Base-by-base conservation (phyloP, 2,113 vertebrate species). In the Hystrix brachyura region DNA sequence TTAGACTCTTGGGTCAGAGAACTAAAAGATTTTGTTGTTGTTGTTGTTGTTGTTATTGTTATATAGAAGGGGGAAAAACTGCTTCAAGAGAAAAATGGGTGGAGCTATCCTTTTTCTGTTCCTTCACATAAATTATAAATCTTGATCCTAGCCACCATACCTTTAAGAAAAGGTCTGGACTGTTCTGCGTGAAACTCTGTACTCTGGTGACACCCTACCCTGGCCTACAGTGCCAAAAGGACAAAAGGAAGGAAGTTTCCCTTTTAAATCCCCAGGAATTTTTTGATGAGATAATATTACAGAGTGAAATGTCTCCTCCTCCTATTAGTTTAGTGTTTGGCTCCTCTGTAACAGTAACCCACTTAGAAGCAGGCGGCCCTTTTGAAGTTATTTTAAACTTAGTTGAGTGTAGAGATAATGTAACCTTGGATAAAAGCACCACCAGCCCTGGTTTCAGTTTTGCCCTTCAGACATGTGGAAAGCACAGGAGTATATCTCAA, bases 381-480 rank as follows among this genome's bases (percentile, higher is more conserved):
- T 98, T 96, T 98, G 98, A 98, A 98, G 98, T 97, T 98, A 97
- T 97, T 99, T 98, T 98, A 98, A 98, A 98, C 89, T 83, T 79
- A 92, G 94, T 89, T 72, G 27, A 57, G 84, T 87, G 17, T 88
- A 95, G 91, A 97, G 98, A 97, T 98, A 98, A 88, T 96, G 94
- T 98, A 98, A 98, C 98, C 97, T 97, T 97, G 98, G 98, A 94
- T 98, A 93, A 97, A 98, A 98, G 95, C 98, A 88, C 94, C 87
- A 91, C 84, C 89, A 97, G 84, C 79, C 0, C 7, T 8, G 91
- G 96, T 98, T 98, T 98, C 96, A 97, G 79, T 95, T 98, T 93
- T 97, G 96, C 92, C 94, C 96, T 98, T 98, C 74, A 97, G 97
- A 71, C 38, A 25, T 72, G 91, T 95, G 95, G 91, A 97, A 97